A percentile compares a stretch with the other conserved stretches of the same genome.
phyloP scores from a whole-genome alignment of 2,888 invertebrate species.

The Folsomia candida region DNA sequence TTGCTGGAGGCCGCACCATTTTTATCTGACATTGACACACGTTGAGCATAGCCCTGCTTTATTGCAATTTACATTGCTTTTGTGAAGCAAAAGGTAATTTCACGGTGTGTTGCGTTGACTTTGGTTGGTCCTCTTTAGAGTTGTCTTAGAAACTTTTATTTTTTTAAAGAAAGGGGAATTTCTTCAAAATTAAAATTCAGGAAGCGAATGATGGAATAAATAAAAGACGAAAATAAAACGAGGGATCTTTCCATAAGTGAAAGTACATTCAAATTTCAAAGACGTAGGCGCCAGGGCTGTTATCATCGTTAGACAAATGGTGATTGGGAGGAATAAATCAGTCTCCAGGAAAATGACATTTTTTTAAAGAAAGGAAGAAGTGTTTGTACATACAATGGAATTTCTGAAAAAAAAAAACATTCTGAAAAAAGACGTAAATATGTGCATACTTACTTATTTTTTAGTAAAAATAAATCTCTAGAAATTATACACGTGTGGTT shows the following conservation, averaged over 20 bases:
- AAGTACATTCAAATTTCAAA: not conserved
- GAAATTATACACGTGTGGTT: not conserved
- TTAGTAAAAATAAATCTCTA: not conserved
- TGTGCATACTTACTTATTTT: not conserved
- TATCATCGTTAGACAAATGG: slow-evolving; percentile 7
- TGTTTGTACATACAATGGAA: too few relatives aligned
- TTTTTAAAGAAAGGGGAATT: not conserved
- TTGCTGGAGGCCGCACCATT: not conserved
- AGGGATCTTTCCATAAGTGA: not conserved
- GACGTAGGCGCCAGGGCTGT: not conserved
- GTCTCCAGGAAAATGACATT: not conserved
- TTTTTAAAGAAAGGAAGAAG: not conserved
- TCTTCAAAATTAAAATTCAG: slow-evolving; percentile 1
- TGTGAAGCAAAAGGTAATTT: not conserved
- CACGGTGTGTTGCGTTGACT: not conserved
- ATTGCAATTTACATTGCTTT: not conserved
- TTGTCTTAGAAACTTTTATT: not conserved
- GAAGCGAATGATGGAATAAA: not conserved
- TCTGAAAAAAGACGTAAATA: not conserved
- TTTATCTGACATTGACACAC: slow-evolving; percentile 5
- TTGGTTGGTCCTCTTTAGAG: not conserved
- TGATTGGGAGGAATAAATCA: not conserved
- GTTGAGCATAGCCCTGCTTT: not conserved
- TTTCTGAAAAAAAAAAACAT: not conserved
- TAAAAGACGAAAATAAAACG: not conserved